A percentile compares a stretch with the other conserved stretches of the same genome.
Evolutionary conservation across 64 coral and sea anemone species (phyloP).

Genomic region (Actinia equina): DNA sequence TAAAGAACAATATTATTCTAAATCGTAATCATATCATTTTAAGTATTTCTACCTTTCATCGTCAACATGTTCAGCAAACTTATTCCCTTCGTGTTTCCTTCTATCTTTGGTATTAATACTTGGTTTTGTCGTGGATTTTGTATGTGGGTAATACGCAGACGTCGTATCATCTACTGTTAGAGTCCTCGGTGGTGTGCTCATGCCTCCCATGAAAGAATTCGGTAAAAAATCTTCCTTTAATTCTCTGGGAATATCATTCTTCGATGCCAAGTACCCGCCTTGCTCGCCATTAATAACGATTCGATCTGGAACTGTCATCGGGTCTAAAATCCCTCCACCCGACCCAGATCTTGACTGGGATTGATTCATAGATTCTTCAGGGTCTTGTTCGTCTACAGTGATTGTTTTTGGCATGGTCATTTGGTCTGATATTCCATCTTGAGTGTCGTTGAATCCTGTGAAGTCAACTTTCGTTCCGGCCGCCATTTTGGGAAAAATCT

Average conservation of each 20-base stretch:
- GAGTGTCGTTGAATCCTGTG: neutral
- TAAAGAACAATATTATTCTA: neutral
- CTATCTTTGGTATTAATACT: neutral
- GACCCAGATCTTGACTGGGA: neutral
- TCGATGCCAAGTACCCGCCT: constrained; percentile 47
- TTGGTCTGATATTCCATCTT: constrained; percentile 4
- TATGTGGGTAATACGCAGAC: constrained; percentile 72
- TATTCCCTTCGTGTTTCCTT: neutral
- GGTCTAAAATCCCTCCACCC: neutral
- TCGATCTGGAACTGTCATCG: constrained; percentile 78
- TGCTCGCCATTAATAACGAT: constrained; percentile 58
- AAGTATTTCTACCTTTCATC: constrained; percentile 34
- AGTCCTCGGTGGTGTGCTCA: constrained; percentile 90
- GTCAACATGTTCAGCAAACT: constrained; percentile 18
- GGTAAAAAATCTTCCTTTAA: constrained; percentile 67
- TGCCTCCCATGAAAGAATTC: constrained; percentile 63
- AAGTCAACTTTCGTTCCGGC: neutral
- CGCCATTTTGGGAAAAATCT: neutral
- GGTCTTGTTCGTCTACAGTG: constrained; percentile 6
- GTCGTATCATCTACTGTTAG: constrained; percentile 89
- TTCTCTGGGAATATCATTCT: constrained; percentile 71
- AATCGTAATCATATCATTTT: neutral
- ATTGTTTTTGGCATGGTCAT: constrained; percentile 30
- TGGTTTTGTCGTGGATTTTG: constrained; percentile 11
- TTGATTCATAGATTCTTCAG: neutral